Conservation (phyloP, 1,140 invertebrate species). For the Arion vulgaris region DNA sequence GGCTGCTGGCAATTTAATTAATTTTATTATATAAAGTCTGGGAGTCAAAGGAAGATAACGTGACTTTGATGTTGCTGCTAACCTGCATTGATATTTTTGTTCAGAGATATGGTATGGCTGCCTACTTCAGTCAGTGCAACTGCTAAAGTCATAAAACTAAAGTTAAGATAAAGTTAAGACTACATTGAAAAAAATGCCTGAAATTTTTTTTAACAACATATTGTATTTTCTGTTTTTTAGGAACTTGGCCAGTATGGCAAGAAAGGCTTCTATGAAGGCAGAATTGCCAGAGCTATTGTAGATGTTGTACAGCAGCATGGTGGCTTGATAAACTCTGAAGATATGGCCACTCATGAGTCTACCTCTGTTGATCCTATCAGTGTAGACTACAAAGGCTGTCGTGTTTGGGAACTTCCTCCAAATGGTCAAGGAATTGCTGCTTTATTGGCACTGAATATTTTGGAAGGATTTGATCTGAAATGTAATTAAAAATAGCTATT, state of each 20-base stretch:
- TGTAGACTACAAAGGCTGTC: constrained; percentile 58
- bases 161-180: too few species aligned
- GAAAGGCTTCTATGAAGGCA: constrained; percentile 70
- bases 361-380: constrained; percentile 67
- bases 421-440: constrained; percentile 71
- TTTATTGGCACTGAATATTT: constrained; percentile 69
- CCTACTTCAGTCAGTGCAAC: too few species aligned
- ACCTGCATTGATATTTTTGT: too few species aligned
- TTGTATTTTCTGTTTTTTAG: constrained; percentile 41
- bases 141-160: too few species aligned
- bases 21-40: too few species aligned
- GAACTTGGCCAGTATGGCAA: constrained; percentile 66
- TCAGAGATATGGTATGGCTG: too few species aligned
- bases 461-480: constrained; percentile 67
- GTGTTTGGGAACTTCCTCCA: constrained; percentile 70
- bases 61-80: too few species aligned
- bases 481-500: constrained; percentile 45
- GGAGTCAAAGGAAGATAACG: too few species aligned
- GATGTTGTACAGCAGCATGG: constrained; percentile 65
- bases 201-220: too few species aligned
- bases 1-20: too few species aligned
- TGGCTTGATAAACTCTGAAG: constrained; percentile 68
- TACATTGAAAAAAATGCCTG: too few species aligned
- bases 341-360: constrained; percentile 66
- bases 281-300: constrained; percentile 67